Evolutionary conservation across 2,113 vertebrate species (phyloP), one percentile per base, ranked within the genome.

Genomic region (Perca schrenkii): DNA sequence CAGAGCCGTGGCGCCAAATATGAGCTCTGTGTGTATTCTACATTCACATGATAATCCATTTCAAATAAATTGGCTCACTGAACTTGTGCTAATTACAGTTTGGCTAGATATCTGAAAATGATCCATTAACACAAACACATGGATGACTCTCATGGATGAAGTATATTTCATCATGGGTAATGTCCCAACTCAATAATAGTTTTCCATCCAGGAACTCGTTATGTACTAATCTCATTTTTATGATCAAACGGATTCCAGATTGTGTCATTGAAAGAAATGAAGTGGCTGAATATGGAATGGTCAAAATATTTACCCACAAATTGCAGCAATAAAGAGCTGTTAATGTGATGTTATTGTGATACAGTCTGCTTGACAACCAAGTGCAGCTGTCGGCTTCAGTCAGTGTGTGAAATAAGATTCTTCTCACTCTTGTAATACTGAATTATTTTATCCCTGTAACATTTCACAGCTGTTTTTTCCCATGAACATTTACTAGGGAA

Each of bases 321-420:
- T 14, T 34, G 17, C 64, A 28, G n/a, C n/a, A 81, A 60, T 76
- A 46, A 77, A 77, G 68, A 70, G 53, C 40, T 71, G 79, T 74
- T 79, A 79, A 79, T 72, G 68, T 43, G 74, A 69, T 60, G 79
- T 74, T 79, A 79, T 79, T 72, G 68, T 43, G 74, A 73, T 65
- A 52, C 50, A 71, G 31, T 74, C 60, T 43, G 62, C 25, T n/a
- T 25, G 31, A 77, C 19, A 61, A 49, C 64, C 17, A 46, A 61
- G 25, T 53, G 80, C 86, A 92, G 92, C 90, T 93, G 90, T 85
- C 77, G 73, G 63, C 80, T 53, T 87, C 81, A 21, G 62, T 87
- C 85, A 73, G 0, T 15, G 64, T 77, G 69, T 85, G 83, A 78
- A 89, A 89, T 72, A 47, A 61, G 74, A 90, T 77, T 88, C 74